Conservation (phyloP, 2,888 invertebrate species). For the Calliphora vomitoria region DNA sequence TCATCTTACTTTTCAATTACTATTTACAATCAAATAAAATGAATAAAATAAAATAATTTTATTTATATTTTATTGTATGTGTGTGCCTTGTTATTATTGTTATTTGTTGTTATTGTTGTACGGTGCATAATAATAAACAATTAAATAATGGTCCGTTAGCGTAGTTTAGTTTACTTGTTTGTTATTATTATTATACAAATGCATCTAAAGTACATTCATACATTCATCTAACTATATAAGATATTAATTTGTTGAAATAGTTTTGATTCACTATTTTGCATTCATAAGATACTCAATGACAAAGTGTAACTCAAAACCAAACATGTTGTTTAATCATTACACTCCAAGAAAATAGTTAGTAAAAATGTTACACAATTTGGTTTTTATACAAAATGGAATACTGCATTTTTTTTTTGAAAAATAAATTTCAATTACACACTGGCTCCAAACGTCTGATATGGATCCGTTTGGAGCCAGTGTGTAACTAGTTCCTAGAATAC, state of each 20-base stretch:
- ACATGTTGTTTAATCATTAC: slow-evolving; percentile 5
- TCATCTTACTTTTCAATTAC: slow-evolving; percentile 64
- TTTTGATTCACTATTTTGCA: slow-evolving; percentile 59
- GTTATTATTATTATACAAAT: slow-evolving; percentile 27
- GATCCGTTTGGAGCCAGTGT: too few species aligned
- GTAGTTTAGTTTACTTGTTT: slow-evolving; percentile 25
- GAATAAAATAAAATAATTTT: slow-evolving; percentile 34
- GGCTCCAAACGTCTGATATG: too few species aligned
- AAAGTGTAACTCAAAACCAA: slow-evolving; percentile 38
- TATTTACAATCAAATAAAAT: slow-evolving; percentile 57
- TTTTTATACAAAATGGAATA: too few species aligned
- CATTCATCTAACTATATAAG: neutral
- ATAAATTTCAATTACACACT: too few species aligned
- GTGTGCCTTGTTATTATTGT: neutral
- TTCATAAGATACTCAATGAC: slow-evolving; percentile 55
- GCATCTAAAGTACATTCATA: slow-evolving; percentile 18
- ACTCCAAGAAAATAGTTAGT: slow-evolving; percentile 2
- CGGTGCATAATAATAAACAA: slow-evolving; percentile 61
- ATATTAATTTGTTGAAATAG: slow-evolving; percentile 32
- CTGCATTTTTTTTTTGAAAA: too few species aligned
- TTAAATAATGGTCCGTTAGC: slow-evolving; percentile 62
- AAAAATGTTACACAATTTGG: neutral
- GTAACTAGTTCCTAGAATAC: too few species aligned
- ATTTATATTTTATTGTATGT: slow-evolving; percentile 30
- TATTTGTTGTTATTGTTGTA: slow-evolving; percentile 32